Conservation (phyloP, 2,888 invertebrate species). For the Adelphocoris suturalis region DNA sequence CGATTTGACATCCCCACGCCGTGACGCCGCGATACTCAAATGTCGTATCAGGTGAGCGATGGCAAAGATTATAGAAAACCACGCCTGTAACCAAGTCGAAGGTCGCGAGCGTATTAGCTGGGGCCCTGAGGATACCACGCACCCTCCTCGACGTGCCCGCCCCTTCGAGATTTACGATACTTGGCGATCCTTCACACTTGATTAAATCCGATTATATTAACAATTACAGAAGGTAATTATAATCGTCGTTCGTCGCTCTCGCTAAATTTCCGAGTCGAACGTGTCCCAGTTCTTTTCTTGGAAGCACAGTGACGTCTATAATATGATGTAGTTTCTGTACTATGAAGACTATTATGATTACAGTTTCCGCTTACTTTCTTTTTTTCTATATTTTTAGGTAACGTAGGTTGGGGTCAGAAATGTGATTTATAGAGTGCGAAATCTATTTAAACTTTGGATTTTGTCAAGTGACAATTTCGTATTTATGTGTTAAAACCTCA, state of each 20-base stretch:
- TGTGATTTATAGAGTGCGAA: too few relatives aligned
- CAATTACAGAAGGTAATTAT: neutral
- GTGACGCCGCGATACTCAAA: neutral
- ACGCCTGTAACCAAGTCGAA: neutral
- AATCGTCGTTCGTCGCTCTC: neutral
- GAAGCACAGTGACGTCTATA: neutral
- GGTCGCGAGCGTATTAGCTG: neutral
- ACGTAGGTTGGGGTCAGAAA: too few relatives aligned
- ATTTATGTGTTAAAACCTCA: too few relatives aligned
- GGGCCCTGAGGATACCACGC: neutral
- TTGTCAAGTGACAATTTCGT: too few relatives aligned
- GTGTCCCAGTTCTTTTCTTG: neutral
- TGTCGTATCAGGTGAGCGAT: neutral
- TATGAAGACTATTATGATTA: too few relatives aligned
- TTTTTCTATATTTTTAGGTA: too few relatives aligned
- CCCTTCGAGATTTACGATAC: neutral
- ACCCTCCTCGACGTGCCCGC: neutral
- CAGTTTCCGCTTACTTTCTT: too few relatives aligned
- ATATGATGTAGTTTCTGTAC: too few relatives aligned
- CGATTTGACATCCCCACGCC: neutral
- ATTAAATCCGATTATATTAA: neutral
- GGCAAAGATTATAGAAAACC: constrained; percentile 26
- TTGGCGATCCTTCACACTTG: neutral
- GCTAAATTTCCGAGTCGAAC: neutral
- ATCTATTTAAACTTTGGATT: too few relatives aligned